These are phyloP conservation scores for Henicopernis longicauda DNA, from an alignment of 2,113 vertebrate species.

Conservation along the genomic window DNA sequence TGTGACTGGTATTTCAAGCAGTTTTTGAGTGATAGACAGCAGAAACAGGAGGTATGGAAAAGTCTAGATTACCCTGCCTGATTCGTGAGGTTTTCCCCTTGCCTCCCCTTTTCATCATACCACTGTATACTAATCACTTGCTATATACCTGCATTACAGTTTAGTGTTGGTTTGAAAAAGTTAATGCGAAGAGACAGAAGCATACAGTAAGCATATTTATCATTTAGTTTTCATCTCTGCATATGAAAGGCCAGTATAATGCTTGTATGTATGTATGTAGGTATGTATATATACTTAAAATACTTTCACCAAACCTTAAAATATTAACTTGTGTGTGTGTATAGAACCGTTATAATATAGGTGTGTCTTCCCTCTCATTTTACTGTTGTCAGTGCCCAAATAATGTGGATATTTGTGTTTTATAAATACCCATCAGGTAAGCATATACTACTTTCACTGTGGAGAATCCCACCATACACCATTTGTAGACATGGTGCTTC, in stretches of 20 bases:
- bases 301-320: neutral
- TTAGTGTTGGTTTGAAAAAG: neutral
- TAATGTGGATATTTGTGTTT: neutral
- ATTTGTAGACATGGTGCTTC: accelerated
- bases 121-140: neutral
- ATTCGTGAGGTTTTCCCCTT: neutral
- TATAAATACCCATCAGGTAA: neutral
- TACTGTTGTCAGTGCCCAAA: neutral
- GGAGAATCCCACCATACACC: neutral
- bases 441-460: neutral
- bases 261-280: neutral
- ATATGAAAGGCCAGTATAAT: neutral
- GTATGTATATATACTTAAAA: neutral
- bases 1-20: slow-evolving; percentile 95
- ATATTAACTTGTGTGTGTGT: neutral
- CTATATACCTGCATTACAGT: neutral
- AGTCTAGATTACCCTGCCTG: neutral
- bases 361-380: neutral
- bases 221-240: neutral
- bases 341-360: neutral
- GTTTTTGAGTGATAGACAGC: slow-evolving; percentile 79
- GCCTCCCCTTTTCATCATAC: neutral
- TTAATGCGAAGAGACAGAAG: neutral
- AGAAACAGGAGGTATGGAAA: slow-evolving; percentile 82
- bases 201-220: neutral